Conservation (phyloP, 1,140 invertebrate species). For the Stenopsyche tienmushanensis region DNA sequence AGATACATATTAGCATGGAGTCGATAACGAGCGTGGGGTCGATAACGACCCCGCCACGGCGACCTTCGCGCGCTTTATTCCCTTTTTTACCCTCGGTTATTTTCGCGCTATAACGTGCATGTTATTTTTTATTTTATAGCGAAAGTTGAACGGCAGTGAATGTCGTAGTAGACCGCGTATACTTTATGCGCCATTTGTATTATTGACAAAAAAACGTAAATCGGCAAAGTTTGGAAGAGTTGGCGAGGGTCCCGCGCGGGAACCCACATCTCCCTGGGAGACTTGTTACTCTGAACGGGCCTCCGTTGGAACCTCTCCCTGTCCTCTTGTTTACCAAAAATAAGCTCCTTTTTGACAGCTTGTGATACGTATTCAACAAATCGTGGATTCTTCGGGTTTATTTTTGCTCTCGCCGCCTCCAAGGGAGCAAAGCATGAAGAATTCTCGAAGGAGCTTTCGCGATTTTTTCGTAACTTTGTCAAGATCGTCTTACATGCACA, state of each 20-base stretch:
- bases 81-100: background rate
- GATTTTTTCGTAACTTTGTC: background rate
- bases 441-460: too few species aligned
- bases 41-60: background rate
- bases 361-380: background rate
- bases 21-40: background rate
- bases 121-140: constrained; percentile 28
- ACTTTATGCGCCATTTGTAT: constrained; percentile 27
- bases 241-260: background rate
- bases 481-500: too few species aligned
- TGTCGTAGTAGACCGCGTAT: constrained; percentile 20
- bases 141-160: constrained; percentile 26
- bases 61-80: background rate
- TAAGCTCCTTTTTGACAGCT: constrained; percentile 14
- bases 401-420: too few species aligned
- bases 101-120: constrained; percentile 6
- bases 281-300: constrained; percentile 19
- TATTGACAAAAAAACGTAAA: constrained; percentile 22
- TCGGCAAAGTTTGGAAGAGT: constrained; percentile 18
- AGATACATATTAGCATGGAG: background rate
- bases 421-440: too few species aligned
- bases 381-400: too few species aligned
- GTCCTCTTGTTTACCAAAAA: constrained; percentile 20
- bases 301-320: too few species aligned
- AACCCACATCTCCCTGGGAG: background rate